Conservation (phyloP, 2,113 vertebrate species). For the Xiphophorus couchianus region DNA sequence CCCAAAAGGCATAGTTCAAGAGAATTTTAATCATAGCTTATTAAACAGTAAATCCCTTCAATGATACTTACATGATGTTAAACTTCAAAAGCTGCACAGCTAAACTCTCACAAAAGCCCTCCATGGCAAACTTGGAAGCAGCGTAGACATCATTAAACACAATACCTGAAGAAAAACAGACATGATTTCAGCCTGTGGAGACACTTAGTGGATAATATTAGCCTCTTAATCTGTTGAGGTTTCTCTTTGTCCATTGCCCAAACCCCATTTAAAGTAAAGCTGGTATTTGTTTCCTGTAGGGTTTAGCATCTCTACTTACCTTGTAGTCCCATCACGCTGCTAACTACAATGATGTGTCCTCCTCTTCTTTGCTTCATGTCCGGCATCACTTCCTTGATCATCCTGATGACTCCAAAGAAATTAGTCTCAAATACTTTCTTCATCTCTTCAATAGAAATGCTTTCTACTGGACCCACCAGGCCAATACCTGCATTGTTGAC, state of each 20-base stretch:
- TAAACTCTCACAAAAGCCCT: slow-evolving; percentile 82
- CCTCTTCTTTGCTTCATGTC: slow-evolving; percentile 79
- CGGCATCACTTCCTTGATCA: slow-evolving; percentile 82
- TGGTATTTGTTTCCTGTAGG: background rate
- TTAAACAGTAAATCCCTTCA: background rate
- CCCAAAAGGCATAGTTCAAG: too few species aligned
- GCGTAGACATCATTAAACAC: slow-evolving; percentile 80
- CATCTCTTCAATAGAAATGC: slow-evolving; percentile 80
- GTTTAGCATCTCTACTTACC: slow-evolving; percentile 52
- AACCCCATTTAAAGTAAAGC: background rate
- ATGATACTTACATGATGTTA: slow-evolving; percentile 75
- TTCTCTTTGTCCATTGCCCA: slow-evolving; percentile 7
- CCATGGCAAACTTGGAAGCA: slow-evolving; percentile 82
- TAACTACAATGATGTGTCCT: slow-evolving; percentile 80
- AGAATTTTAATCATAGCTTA: background rate
- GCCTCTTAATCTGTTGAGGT: slow-evolving; percentile 9
- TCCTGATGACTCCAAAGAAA: slow-evolving; percentile 78
- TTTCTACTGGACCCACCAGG: slow-evolving; percentile 80
- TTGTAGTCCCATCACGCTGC: slow-evolving; percentile 82
- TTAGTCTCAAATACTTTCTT: slow-evolving; percentile 82
- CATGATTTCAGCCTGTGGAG: background rate
- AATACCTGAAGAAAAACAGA: slow-evolving; percentile 62
- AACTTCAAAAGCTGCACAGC: slow-evolving; percentile 78
- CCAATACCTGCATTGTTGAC: slow-evolving; percentile 82
- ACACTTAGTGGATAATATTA: background rate